Evolutionary conservation across 2,797 vertebrate species (phyloP).

Genomic region (Phataginus tricuspis): DNA sequence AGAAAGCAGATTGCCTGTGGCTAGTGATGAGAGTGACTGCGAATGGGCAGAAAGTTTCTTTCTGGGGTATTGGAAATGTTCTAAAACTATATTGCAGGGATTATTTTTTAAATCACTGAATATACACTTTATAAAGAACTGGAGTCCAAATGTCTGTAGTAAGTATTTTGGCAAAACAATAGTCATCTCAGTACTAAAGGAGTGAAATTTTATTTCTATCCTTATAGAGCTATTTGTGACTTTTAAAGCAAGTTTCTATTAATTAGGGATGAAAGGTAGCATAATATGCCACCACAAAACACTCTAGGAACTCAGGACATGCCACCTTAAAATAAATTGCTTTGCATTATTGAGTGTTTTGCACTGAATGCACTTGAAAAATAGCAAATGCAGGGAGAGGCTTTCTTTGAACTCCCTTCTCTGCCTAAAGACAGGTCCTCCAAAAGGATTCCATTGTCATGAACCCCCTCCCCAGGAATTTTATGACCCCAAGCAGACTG

Average conservation of each 20-base stretch:
- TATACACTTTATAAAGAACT: neutral
- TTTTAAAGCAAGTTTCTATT: neutral
- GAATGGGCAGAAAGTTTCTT: neutral
- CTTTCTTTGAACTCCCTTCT: neutral
- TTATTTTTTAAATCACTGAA: neutral
- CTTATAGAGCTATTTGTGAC: neutral
- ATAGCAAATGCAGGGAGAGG: neutral
- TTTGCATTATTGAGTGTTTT: neutral
- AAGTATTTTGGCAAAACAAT: neutral
- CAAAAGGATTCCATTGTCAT: neutral
- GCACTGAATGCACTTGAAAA: neutral
- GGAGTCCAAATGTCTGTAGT: neutral
- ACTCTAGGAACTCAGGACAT: neutral
- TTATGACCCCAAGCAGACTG: no score
- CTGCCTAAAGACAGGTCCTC: neutral
- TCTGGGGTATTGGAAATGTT: neutral
- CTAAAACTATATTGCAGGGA: neutral
- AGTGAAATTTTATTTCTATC: neutral
- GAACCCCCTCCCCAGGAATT: neutral
- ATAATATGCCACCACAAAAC: neutral
- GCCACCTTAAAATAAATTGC: neutral
- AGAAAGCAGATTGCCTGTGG: neutral
- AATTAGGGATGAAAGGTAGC: neutral
- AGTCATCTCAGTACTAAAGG: neutral
- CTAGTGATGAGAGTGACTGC: neutral